Evolutionary conservation across 2,113 vertebrate species (phyloP).

Genomic region (Passer domesticus): DNA sequence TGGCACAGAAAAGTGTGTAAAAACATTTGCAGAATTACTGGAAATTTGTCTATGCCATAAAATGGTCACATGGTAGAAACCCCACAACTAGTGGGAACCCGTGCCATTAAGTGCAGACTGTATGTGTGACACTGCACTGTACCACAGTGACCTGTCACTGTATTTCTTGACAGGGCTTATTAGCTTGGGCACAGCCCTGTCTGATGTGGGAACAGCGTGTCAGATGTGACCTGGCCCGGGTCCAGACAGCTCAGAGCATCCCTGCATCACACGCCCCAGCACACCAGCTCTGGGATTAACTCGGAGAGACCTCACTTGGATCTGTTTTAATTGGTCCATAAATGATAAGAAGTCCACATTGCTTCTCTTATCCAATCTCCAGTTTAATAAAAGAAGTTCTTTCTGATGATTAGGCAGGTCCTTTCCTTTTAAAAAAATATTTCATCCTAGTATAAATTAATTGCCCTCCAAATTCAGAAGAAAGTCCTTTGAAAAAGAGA

Average conservation of each 20-base stretch:
- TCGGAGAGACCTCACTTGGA: not conserved
- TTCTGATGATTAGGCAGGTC: not conserved
- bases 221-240: not conserved
- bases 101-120: not conserved
- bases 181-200: conserved; percentile 14
- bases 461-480: not conserved
- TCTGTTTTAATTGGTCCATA: conserved; percentile 39
- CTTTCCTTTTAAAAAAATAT: not conserved
- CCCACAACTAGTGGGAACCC: not conserved
- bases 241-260: conserved; percentile 31
- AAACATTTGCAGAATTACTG: not conserved
- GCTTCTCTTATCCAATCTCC: not conserved
- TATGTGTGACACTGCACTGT: not conserved
- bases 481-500: conserved; percentile 6
- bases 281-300: conserved; percentile 1
- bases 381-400: not conserved
- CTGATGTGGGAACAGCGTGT: conserved; percentile 29
- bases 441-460: conserved; percentile 3
- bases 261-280: not conserved
- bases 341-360: not conserved
- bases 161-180: not conserved
- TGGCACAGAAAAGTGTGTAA: rapidly evolving
- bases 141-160: not conserved
- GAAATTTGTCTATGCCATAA: not conserved
- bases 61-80: not conserved